phyloP scores from a whole-genome alignment of 2,888 invertebrate species.

The Dromius quadrimaculatus region DNA sequence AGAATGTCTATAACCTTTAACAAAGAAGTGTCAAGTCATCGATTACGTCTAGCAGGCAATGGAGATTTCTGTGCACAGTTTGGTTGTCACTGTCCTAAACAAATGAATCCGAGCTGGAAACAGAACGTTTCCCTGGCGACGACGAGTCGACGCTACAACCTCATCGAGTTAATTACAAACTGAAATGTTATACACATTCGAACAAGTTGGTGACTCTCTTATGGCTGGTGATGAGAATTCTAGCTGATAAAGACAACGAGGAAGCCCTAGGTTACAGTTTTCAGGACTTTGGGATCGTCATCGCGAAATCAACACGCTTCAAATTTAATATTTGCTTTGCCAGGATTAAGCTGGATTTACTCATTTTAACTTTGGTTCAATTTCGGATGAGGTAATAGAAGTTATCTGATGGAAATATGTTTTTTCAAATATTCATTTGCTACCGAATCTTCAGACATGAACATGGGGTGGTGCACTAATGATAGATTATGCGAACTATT shows the following conservation, averaged over 20 bases:
- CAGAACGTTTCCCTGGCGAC: slow-evolving; percentile 46
- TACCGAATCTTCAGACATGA: no score
- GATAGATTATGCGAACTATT: no score
- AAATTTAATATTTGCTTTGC: slow-evolving; percentile 8
- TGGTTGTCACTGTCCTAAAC: slow-evolving; percentile 29
- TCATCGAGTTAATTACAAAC: slow-evolving; percentile 48
- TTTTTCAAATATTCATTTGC: no score
- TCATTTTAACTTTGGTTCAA: no score
- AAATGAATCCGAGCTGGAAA: slow-evolving; percentile 37
- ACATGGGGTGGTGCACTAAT: no score
- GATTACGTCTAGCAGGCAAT: no score
- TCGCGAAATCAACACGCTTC: not conserved
- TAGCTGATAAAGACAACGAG: slow-evolving; percentile 7
- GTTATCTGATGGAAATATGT: no score
- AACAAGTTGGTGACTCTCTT: not conserved
- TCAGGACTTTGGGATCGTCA: not conserved
- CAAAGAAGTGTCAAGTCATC: no score
- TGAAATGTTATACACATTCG: slow-evolving; percentile 46
- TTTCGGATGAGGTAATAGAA: no score
- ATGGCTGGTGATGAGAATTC: no score
- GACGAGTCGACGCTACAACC: slow-evolving; percentile 21
- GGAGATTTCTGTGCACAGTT: slow-evolving; percentile 33
- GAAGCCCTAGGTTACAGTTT: not conserved
- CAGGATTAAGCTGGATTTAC: not conserved
- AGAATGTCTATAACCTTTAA: no score